Percentiles rank a stretch among this genome's conserved stretches.
phyloP scores from a whole-genome alignment of 2,797 vertebrate genomes.

The Hypotaenidia philippensis region DNA sequence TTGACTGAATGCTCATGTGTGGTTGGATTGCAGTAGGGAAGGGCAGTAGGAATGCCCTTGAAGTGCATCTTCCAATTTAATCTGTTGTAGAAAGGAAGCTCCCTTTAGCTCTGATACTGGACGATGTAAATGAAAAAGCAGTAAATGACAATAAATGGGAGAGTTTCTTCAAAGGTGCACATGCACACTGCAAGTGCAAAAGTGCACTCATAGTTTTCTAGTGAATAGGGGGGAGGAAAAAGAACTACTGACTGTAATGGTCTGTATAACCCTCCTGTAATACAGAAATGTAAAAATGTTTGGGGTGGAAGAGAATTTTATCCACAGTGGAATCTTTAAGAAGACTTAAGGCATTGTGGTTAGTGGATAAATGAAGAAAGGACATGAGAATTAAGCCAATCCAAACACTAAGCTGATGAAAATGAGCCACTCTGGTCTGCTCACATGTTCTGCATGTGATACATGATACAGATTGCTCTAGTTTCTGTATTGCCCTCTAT shows the following conservation, averaged over 20 bases:
- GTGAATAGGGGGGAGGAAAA: fast-evolving
- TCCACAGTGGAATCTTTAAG: background rate
- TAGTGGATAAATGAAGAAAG: background rate
- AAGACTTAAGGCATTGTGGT: background rate
- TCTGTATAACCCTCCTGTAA: background rate
- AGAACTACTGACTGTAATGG: background rate
- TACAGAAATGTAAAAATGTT: background rate
- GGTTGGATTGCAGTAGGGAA: background rate
- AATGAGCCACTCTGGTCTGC: background rate
- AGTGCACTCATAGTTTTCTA: background rate
- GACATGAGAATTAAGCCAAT: background rate
- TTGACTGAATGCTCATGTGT: background rate
- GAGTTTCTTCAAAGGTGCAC: background rate
- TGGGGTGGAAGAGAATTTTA: background rate
- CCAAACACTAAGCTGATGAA: background rate
- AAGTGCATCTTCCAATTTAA: background rate
- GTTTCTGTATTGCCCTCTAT: background rate
- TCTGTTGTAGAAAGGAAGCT: background rate
- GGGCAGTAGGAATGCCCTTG: background rate
- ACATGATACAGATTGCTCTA: background rate
- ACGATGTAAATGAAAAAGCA: background rate
- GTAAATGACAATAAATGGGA: background rate
- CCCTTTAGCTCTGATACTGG: background rate
- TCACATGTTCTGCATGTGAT: background rate
- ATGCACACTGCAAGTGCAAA: background rate